Percentiles rank a stretch among this genome's conserved stretches.
These are phyloP conservation scores for Etheostoma cragini DNA, from an alignment of 2,113 vertebrate species.

Conservation along the genomic window DNA sequence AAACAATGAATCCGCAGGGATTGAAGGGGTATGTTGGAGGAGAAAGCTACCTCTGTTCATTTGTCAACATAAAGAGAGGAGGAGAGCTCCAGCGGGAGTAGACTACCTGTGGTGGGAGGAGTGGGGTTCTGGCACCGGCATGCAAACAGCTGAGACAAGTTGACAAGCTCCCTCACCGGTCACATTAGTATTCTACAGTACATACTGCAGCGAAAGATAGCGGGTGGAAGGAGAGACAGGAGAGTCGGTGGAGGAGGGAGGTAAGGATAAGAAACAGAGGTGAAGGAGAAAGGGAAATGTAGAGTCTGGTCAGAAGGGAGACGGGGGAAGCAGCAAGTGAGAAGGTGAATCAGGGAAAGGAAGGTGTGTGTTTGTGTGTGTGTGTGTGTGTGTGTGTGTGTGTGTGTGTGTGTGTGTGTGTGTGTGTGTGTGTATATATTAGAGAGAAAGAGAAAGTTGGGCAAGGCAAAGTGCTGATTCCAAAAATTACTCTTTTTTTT, in stretches of 20 bases:
- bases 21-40: constrained; percentile 52
- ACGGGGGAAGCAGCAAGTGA: constrained; percentile 10
- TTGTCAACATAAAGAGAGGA: constrained; percentile 86
- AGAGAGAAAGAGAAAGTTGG: constrained; percentile 47
- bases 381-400: neutral
- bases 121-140: constrained; percentile 77
- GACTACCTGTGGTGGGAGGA: constrained; percentile 83
- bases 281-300: constrained; percentile 58
- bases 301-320: constrained; percentile 58
- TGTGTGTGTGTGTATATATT: neutral
- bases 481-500: constrained; percentile 68
- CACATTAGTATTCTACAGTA: constrained; percentile 83
- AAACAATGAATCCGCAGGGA: constrained; percentile 52
- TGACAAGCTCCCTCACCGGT: constrained; percentile 83
- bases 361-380: neutral
- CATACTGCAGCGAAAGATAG: constrained; percentile 65
- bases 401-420: neutral
- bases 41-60: constrained; percentile 79
- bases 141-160: constrained; percentile 76
- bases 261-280: constrained; percentile 55
- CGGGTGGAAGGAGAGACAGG: constrained; percentile 39
- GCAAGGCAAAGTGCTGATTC: constrained; percentile 72
- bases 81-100: constrained; percentile 83
- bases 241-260: constrained; percentile 20
- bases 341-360: constrained; percentile 46